Conservation (phyloP, 2,797 vertebrate genomes). For the Characodon lateralis region DNA sequence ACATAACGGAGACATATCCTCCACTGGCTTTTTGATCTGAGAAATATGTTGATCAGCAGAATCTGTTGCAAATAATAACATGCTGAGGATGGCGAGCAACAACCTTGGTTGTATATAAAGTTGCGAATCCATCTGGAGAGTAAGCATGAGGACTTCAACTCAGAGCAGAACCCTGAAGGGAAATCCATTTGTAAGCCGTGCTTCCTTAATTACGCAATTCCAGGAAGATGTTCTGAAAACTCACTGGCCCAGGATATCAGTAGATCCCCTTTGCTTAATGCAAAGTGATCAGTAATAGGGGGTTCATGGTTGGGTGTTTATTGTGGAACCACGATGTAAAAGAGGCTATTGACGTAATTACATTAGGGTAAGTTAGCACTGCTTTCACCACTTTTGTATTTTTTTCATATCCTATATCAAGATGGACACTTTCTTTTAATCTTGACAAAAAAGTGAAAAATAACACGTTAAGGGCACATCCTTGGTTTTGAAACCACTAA, state of each 20-base stretch:
- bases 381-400: neutral
- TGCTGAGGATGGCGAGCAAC: neutral
- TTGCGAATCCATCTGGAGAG: neutral
- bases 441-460: neutral
- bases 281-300: neutral
- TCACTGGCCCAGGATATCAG: neutral
- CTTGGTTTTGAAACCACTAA: neutral
- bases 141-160: neutral
- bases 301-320: neutral
- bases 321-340: neutral
- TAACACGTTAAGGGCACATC: neutral
- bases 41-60: neutral
- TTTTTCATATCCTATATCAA: neutral
- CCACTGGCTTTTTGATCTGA: neutral
- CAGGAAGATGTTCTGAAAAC: neutral
- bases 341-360: neutral
- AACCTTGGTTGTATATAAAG: neutral
- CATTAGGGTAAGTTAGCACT: neutral
- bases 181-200: neutral
- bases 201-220: neutral
- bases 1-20: neutral
- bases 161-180: neutral
- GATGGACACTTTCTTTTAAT: neutral
- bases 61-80: neutral
- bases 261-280: neutral